Evolutionary conservation across 2,797 vertebrate genomes (phyloP).

Genomic region (Eleutherodactylus coqui): DNA sequence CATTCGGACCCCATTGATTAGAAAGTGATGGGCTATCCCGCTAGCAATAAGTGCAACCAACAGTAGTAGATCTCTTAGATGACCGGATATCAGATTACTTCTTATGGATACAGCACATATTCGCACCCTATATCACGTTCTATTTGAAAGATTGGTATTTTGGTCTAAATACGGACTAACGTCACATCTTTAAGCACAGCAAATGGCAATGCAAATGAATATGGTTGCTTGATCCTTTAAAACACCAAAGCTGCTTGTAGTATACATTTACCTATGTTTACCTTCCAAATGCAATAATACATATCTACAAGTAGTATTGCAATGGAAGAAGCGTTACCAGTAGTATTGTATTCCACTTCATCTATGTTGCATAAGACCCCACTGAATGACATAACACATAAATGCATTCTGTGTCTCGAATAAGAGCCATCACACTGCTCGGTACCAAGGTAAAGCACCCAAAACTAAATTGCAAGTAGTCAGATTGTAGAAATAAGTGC

Average conservation of each 20-base stretch:
- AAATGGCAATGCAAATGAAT: conserved; percentile 16
- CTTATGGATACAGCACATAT: conserved; percentile 3
- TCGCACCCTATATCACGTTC: background rate
- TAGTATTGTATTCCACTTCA: background rate
- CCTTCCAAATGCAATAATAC: too few species aligned
- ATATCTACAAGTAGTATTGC: background rate
- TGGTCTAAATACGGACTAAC: conserved; percentile 42
- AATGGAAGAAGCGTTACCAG: background rate
- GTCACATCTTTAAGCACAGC: conserved; percentile 3
- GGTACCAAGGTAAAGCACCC: background rate
- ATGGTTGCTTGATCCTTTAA: background rate
- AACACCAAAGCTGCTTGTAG: background rate
- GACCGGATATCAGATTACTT: background rate
- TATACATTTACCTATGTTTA: background rate
- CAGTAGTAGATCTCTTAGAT: background rate
- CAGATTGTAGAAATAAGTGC: too few species aligned
- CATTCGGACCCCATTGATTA: background rate
- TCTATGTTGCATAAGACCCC: background rate
- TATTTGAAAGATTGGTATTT: conserved; percentile 18
- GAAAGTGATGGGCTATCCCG: background rate
- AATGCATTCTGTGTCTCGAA: background rate
- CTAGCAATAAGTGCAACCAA: background rate
- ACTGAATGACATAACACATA: background rate
- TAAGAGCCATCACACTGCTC: background rate
- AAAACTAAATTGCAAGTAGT: too few species aligned